Conservation (phyloP, 2,113 vertebrate species). For the Oreochromis niloticus region DNA sequence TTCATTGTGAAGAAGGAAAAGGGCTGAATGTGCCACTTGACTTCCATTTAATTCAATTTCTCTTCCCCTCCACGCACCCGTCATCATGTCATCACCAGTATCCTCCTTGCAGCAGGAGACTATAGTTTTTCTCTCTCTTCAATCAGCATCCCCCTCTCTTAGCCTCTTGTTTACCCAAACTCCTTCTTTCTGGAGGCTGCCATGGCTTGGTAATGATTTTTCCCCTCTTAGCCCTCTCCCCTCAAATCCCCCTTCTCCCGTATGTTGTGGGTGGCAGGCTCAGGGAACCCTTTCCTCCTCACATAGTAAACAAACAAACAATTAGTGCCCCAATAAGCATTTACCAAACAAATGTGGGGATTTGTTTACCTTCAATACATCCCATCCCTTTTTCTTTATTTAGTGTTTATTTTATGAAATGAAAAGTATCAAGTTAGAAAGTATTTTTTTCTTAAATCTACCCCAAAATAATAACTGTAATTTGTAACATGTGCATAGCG, state of each 20-base stretch:
- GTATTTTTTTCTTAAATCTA: background rate
- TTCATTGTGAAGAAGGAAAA: background rate
- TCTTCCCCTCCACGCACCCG: background rate
- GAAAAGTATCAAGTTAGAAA: background rate
- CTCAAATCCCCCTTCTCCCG: slow-evolving; percentile 20
- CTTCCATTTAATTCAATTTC: background rate
- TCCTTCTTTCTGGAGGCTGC: background rate
- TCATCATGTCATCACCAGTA: background rate
- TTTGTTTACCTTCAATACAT: background rate
- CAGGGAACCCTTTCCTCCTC: slow-evolving; percentile 38
- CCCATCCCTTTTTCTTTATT: background rate
- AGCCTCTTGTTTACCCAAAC: slow-evolving; percentile 43
- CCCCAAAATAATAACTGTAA: slow-evolving; percentile 19
- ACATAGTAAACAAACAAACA: slow-evolving; percentile 77
- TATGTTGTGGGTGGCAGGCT: slow-evolving; percentile 44
- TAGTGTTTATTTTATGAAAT: background rate
- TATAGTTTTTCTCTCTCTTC: slow-evolving; percentile 12
- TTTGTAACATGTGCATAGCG: slow-evolving; percentile 41
- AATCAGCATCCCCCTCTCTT: slow-evolving; percentile 17
- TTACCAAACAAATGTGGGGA: slow-evolving; percentile 52
- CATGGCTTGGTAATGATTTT: slow-evolving; percentile 40
- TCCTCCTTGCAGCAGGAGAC: background rate
- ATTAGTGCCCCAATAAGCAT: slow-evolving; percentile 62
- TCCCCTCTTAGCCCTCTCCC: slow-evolving; percentile 2
- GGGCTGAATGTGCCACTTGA: background rate